Percentiles rank a stretch among this genome's conserved stretches.
Conservation (phyloP, 1,140 invertebrate genomes). For the Diabrotica undecimpunctata region DNA sequence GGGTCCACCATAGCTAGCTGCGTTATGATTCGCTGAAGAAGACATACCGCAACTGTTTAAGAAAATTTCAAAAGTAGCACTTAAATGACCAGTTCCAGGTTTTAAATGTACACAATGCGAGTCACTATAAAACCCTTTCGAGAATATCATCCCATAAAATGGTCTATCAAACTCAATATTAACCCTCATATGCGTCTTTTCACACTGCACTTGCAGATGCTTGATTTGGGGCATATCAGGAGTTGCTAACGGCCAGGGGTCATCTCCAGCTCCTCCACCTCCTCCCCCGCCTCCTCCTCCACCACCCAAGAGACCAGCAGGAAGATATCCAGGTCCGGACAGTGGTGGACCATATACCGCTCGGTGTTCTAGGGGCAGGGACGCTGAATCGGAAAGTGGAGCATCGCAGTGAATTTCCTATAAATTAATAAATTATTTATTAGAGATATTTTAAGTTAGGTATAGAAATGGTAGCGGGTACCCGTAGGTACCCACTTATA, state of each 20-base stretch:
- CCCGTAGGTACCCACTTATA: conserved; percentile 7
- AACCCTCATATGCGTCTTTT: conserved; percentile 92
- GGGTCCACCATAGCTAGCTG: conserved; percentile 69
- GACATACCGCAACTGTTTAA: conserved; percentile 88
- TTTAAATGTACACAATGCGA: conserved; percentile 87
- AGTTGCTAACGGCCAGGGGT: conserved; percentile 78
- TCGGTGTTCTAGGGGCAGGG: conserved; percentile 74
- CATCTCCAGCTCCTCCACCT: conserved; percentile 51
- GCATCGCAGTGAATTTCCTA: conserved; percentile 72
- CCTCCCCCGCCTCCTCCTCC: conserved; percentile 40
- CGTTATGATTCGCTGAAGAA: conserved; percentile 80
- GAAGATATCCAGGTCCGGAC: conserved; percentile 52
- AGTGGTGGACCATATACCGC: conserved; percentile 69
- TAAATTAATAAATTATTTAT: conserved; percentile 18
- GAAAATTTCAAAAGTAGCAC: conserved; percentile 89
- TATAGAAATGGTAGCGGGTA: conserved; percentile 1
- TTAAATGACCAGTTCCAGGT: conserved; percentile 82
- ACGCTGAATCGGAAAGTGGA: conserved; percentile 71
- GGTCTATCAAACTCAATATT: conserved; percentile 92
- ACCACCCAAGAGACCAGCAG: conserved; percentile 50
- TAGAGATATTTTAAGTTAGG: not conserved
- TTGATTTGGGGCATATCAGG: conserved; percentile 88
- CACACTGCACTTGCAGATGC: conserved; percentile 89
- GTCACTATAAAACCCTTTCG: conserved; percentile 88
- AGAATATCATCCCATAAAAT: conserved; percentile 95